Base-by-base conservation (phyloP, 2,113 vertebrate species). In the Grammomys surdaster region DNA sequence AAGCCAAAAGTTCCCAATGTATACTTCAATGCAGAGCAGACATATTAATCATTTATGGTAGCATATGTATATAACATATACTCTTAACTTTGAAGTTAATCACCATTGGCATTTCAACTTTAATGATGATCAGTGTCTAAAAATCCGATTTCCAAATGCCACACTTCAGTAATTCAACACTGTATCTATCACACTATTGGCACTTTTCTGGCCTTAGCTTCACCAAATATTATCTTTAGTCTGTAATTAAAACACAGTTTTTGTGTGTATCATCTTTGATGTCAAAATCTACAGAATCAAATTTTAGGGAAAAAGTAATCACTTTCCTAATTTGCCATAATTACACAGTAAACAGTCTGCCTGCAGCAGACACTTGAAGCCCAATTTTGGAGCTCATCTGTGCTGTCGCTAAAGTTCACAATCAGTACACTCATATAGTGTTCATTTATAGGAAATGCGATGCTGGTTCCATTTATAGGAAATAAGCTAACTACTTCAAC, bases 221-320 rank as follows among this genome's bases (percentile, higher is more conserved):
- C 73, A 77, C 60, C 88, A 89, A 72, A 95, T 89, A 91, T 40
- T 54, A 88, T 36, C 36, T 26, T 96, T 40, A 20, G 16, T 70
- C 78, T 89, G 60, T 28, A 60, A 95, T 92, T 81, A 92, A 90
- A 10, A 77, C 24, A 28, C 14, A 24, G 24, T 43, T 93, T 80
- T 36, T 93, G 65, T 93, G 19, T 60, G 40, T 14, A n/a, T 54
- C 43, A 65, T 90, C n/a, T 93, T n/a, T 40, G 77, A 97, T 73
- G 33, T 36, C 36, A 77, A 94, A 93, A 56, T 84, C 43, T 91
- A 26, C 86, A 94, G 31, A 91, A n/a, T n/a, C 93, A 76, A 60
- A 90, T 81, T 80, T 60, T 87, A 26, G 7, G 48, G 75, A 88
- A 90, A 93, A 65, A 40, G 54, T 22, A 92, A 89, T 65, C 26